These are phyloP conservation scores for Gerris lacustris DNA, from an alignment of 2,888 invertebrate genomes.

Conservation along the genomic window DNA sequence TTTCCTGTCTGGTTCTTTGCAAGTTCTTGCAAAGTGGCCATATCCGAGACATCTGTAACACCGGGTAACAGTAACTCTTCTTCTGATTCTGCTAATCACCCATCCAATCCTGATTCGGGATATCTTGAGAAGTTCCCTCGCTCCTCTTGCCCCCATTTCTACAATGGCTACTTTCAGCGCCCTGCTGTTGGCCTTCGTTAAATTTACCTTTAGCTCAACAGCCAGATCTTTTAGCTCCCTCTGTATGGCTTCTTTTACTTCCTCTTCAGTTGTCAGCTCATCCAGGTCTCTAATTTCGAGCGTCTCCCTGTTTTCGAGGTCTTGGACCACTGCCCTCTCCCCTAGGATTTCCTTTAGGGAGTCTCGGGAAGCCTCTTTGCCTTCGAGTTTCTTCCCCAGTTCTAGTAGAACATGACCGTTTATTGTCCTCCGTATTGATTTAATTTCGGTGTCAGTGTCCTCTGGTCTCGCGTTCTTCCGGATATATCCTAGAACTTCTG, in stretches of 20 bases:
- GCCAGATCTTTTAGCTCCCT: not conserved
- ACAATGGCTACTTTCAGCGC: not conserved
- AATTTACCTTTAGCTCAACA: not conserved
- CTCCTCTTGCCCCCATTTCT: not conserved
- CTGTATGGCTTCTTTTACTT: conserved; percentile 6
- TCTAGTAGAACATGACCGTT: not conserved
- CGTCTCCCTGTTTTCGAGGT: conserved; percentile 1
- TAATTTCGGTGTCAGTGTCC: not conserved
- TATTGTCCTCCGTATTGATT: not conserved
- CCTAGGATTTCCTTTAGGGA: not conserved
- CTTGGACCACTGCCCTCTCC: not conserved
- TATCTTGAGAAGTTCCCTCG: not conserved
- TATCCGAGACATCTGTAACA: conserved; percentile 19
- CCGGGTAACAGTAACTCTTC: conserved; percentile 13
- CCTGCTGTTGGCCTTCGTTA: not conserved
- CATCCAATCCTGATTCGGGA: not conserved
- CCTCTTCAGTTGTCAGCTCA: not conserved
- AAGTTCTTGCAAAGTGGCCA: conserved; percentile 14
- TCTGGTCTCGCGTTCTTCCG: not conserved
- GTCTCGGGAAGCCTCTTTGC: not conserved
- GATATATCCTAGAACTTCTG: not conserved
- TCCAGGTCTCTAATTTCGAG: not conserved
- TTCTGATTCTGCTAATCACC: conserved; percentile 8
- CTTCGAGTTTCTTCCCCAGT: not conserved
- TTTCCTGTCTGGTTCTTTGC: conserved; percentile 23